Conservation (phyloP, 1,140 invertebrate genomes). For the Tetranychus urticae region DNA sequence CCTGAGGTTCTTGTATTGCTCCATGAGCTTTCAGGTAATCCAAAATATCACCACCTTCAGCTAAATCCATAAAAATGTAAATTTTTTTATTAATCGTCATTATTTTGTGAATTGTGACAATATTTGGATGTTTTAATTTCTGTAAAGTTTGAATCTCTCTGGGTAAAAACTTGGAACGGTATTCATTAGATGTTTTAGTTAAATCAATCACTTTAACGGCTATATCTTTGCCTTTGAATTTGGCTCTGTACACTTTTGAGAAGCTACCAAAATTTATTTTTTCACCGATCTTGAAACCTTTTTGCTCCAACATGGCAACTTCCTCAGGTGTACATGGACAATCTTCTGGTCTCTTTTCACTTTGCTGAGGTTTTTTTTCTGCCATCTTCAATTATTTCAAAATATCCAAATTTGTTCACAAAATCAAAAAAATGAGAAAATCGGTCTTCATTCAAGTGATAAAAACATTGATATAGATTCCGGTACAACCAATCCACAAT, state of each 20-base stretch:
- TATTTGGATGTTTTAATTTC: constrained; percentile 3
- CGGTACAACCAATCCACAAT: too few species aligned
- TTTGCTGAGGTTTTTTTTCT: too few species aligned
- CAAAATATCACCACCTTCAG: constrained; percentile 4
- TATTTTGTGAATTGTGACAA: constrained; percentile 6
- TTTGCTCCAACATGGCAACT: constrained; percentile 18
- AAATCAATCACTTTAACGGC: constrained; percentile 9
- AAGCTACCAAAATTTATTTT: constrained; percentile 11
- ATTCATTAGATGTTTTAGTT: constrained; percentile 8
- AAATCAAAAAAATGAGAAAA: too few species aligned
- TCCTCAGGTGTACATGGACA: neutral
- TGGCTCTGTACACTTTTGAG: constrained; percentile 3
- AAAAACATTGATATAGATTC: too few species aligned
- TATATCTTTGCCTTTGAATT: neutral
- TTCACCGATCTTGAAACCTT: constrained; percentile 18
- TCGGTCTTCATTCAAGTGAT: too few species aligned
- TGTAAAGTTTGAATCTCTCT: constrained; percentile 6
- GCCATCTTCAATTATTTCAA: too few species aligned
- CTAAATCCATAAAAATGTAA: constrained; percentile 9
- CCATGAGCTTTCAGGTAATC: neutral
- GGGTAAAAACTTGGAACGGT: constrained; percentile 8
- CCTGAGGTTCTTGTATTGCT: neutral
- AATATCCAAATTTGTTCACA: too few species aligned
- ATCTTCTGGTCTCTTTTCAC: neutral
- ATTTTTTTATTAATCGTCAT: neutral